These are phyloP conservation scores for Strongylocentrotus purpuratus DNA, from an alignment of 35 echinoderm and acorn worm genomes.

Conservation along the genomic window DNA sequence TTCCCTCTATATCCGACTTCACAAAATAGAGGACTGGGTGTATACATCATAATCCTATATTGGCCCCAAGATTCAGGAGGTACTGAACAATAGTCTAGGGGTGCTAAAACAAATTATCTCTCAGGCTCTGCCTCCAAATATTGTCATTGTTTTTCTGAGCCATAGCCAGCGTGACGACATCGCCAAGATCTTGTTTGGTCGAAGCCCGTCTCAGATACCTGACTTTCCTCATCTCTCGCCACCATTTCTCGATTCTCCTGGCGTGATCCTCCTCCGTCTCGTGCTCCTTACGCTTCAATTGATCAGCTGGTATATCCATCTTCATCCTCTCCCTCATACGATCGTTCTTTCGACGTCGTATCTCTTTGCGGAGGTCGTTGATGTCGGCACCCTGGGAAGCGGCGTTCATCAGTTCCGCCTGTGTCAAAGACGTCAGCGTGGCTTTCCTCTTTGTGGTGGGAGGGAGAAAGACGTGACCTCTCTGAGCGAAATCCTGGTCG, in stretches of 20 bases:
- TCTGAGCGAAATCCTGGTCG: constrained; percentile 14
- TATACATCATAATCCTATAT: too few species aligned
- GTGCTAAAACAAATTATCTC: constrained; percentile 28
- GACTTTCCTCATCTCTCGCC: constrained; percentile 38
- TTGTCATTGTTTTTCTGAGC: constrained; percentile 26
- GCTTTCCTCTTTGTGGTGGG: neutral
- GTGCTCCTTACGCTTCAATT: constrained; percentile 10
- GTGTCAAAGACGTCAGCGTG: constrained; percentile 7
- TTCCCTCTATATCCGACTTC: neutral
- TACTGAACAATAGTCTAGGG: too few species aligned
- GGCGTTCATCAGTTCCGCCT: constrained; percentile 16
- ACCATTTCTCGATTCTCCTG: constrained; percentile 22
- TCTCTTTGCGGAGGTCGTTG: constrained; percentile 35
- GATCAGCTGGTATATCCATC: constrained; percentile 1
- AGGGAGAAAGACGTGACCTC: neutral
- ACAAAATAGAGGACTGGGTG: neutral
- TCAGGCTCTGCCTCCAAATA: constrained; percentile 24
- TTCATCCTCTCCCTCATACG: constrained; percentile 25
- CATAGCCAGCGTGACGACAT: constrained; percentile 37
- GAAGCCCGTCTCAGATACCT: constrained; percentile 27
- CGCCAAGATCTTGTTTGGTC: neutral
- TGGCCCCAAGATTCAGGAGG: neutral
- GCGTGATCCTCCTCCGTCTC: constrained; percentile 23
- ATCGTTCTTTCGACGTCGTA: constrained; percentile 40
- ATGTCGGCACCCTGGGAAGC: constrained; percentile 30